phyloP scores from a whole-genome alignment of 2,888 invertebrate genomes.

The Acronicta leporina region DNA sequence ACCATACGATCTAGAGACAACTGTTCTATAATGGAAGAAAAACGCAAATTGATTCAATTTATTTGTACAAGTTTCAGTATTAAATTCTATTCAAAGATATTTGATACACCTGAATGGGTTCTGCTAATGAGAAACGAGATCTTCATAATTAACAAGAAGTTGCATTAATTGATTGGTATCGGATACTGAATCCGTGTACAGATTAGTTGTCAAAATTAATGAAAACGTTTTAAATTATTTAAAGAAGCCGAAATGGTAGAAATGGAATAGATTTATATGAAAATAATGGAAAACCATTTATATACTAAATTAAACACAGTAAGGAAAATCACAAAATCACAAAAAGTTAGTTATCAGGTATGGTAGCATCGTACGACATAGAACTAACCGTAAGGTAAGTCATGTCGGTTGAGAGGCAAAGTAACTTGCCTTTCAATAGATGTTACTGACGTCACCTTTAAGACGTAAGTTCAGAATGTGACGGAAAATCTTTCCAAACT shows the following conservation, averaged over 20 bases:
- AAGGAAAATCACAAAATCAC: too few relatives aligned
- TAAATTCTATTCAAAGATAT: constrained; percentile 20
- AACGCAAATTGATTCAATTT: constrained; percentile 13
- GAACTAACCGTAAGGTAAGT: too few relatives aligned
- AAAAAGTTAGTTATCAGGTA: too few relatives aligned
- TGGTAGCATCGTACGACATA: too few relatives aligned
- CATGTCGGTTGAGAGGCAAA: too few relatives aligned
- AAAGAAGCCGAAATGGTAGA: background rate
- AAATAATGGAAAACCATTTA: constrained; percentile 34
- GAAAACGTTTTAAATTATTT: background rate
- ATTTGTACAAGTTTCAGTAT: constrained; percentile 9
- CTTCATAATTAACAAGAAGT: constrained; percentile 21
- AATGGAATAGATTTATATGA: constrained; percentile 8
- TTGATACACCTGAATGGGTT: constrained; percentile 18
- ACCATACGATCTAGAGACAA: too few relatives aligned
- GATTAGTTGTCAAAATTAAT: background rate
- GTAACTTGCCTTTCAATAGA: too few relatives aligned
- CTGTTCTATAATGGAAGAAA: too few relatives aligned
- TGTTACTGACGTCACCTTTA: too few relatives aligned
- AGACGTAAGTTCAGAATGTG: too few relatives aligned
- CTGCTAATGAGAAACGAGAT: constrained; percentile 22
- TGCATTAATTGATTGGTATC: constrained; percentile 20
- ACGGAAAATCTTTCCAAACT: too few relatives aligned
- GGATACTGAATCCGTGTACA: constrained; percentile 4
- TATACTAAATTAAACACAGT: too few relatives aligned